Conservation (phyloP, 2,797 vertebrate species). For the Trematomus bernacchii region DNA sequence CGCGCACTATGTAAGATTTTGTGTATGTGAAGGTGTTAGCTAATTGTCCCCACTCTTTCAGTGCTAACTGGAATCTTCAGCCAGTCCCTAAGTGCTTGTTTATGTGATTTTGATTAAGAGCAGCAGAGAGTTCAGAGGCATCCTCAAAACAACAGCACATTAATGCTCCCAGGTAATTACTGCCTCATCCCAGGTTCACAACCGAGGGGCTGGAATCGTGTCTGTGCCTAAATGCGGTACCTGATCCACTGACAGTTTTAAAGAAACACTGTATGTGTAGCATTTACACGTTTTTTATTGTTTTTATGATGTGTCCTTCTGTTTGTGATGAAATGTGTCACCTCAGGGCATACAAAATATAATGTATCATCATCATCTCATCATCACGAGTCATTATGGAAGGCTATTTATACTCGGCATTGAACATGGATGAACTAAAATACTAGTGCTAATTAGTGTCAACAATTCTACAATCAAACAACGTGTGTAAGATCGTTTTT, state of each 20-base stretch:
- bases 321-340: background rate
- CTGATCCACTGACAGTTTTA: conserved; percentile 14
- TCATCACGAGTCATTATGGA: background rate
- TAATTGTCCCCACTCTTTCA: conserved; percentile 48
- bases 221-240: conserved; percentile 20
- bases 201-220: background rate
- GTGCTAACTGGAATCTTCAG: conserved; percentile 61
- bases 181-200: conserved; percentile 35
- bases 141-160: conserved; percentile 41
- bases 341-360: background rate
- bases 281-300: background rate
- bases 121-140: conserved; percentile 46
- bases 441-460: too few species aligned
- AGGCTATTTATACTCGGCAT: too few species aligned
- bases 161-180: conserved; percentile 59
- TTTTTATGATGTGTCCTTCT: background rate
- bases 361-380: too few species aligned
- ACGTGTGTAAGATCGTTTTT: too few species aligned
- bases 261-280: background rate
- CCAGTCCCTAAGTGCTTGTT: conserved; percentile 62
- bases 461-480: too few species aligned
- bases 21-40: conserved; percentile 57
- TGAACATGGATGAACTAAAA: too few species aligned
- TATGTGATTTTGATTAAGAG: conserved; percentile 75
- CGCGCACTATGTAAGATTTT: conserved; percentile 27